Conservation (phyloP, 2,888 invertebrate genomes). For the Sicus ferrugineus region DNA sequence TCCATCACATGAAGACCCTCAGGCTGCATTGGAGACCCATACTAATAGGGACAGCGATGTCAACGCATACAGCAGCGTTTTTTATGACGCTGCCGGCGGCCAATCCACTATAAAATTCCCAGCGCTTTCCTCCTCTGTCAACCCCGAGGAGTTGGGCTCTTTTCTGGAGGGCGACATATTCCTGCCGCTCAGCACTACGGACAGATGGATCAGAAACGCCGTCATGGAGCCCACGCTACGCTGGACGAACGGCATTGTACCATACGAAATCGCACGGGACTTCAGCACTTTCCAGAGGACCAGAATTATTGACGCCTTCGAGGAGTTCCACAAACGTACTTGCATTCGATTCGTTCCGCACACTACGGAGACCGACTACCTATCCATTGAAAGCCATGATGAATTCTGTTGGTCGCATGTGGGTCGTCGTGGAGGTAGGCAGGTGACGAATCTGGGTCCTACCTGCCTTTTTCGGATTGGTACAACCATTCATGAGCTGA, state of each 20-base stretch:
- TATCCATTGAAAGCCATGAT: slow-evolving; percentile 72
- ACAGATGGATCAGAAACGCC: slow-evolving; percentile 67
- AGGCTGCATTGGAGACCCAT: no score
- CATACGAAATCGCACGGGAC: slow-evolving; percentile 73
- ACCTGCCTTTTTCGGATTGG: slow-evolving; percentile 76
- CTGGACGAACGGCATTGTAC: slow-evolving; percentile 76
- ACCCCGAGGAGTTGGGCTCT: slow-evolving; percentile 81
- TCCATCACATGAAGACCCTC: no score
- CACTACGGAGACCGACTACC: slow-evolving; percentile 72
- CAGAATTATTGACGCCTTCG: slow-evolving; percentile 75
- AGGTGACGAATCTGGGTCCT: slow-evolving; percentile 78
- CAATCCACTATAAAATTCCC: no score
- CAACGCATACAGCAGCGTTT: background rate
- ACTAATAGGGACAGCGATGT: no score
- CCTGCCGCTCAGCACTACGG: slow-evolving; percentile 66
- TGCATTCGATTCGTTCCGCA: slow-evolving; percentile 77
- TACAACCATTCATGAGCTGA: slow-evolving; percentile 79
- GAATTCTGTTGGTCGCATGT: slow-evolving; percentile 86
- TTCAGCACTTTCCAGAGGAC: slow-evolving; percentile 71
- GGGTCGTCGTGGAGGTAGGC: slow-evolving; percentile 72
- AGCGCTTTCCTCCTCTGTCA: slow-evolving; percentile 61
- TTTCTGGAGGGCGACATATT: slow-evolving; percentile 83
- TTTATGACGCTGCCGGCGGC: no score
- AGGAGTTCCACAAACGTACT: slow-evolving; percentile 77
- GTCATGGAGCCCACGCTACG: slow-evolving; percentile 68